Conservation (phyloP, 2,888 invertebrate species). For the Pristionchus japonicus region DNA sequence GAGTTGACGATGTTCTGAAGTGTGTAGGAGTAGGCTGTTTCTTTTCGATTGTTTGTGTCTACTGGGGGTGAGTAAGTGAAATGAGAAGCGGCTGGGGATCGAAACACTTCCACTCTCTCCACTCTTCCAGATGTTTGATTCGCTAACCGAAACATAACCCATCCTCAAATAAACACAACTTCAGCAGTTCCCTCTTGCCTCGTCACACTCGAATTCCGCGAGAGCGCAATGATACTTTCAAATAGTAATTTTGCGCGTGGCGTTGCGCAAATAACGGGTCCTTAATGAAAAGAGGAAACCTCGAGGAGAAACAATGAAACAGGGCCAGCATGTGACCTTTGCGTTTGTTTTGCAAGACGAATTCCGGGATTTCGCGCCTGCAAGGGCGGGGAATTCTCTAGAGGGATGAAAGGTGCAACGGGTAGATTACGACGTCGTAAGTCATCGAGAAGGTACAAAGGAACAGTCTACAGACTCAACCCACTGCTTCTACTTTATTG, state of each 20-base stretch:
- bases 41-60: not conserved
- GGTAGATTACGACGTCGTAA: not conserved
- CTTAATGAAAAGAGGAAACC: slow-evolving; percentile 6
- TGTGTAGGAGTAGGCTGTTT: too few species aligned
- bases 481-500: too few species aligned
- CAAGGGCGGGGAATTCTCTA: not conserved
- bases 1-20: too few species aligned
- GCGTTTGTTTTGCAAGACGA: not conserved
- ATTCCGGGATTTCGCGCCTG: not conserved
- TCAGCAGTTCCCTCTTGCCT: not conserved
- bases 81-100: not conserved
- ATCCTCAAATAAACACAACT: slow-evolving; percentile 14
- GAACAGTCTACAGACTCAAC: too few species aligned
- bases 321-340: not conserved
- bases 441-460: not conserved
- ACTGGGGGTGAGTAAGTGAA: not conserved
- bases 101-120: not conserved
- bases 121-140: slow-evolving; percentile 32
- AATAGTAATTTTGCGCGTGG: not conserved
- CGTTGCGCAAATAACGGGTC: not conserved
- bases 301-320: slow-evolving; percentile 9
- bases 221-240: not conserved
- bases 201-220: not conserved
- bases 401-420: not conserved
- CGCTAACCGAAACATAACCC: slow-evolving; percentile 39